These are phyloP conservation scores for Furcifer pardalis DNA, from an alignment of 2,797 vertebrate genomes.

Conservation along the genomic window DNA sequence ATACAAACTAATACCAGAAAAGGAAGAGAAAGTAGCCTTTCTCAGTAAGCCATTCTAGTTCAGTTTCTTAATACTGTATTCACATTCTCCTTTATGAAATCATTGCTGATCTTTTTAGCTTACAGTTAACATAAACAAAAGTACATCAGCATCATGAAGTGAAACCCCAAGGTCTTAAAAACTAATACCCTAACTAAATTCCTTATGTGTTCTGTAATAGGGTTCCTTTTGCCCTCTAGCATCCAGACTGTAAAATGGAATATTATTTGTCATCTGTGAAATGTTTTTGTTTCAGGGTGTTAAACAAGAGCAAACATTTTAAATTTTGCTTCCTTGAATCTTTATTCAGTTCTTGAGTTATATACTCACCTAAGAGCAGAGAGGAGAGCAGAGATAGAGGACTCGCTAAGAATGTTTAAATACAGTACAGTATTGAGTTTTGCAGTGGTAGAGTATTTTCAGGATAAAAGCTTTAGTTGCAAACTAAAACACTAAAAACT, in stretches of 20 bases:
- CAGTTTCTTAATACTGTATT: slow-evolving; percentile 61
- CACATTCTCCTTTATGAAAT: slow-evolving; percentile 42
- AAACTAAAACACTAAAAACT: background rate
- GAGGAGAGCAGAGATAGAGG: slow-evolving; percentile 9
- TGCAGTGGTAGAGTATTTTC: background rate
- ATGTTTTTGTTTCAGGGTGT: slow-evolving; percentile 41
- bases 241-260: slow-evolving; percentile 57
- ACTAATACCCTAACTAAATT: slow-evolving; percentile 59
- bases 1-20: slow-evolving; percentile 57
- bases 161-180: slow-evolving; percentile 63
- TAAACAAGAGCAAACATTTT: slow-evolving; percentile 53
- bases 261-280: slow-evolving; percentile 52
- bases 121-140: no score
- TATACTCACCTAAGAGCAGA: background rate
- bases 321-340: slow-evolving; percentile 37
- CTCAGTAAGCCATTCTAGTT: slow-evolving; percentile 35
- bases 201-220: slow-evolving; percentile 51
- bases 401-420: slow-evolving; percentile 2
- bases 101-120: background rate
- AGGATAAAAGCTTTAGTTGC: background rate
- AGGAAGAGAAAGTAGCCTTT: background rate
- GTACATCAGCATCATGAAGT: slow-evolving; percentile 37
- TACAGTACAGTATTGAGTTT: background rate
- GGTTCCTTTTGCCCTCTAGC: slow-evolving; percentile 41
- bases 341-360: background rate